These are phyloP conservation scores for Mamestra brassicae DNA, from an alignment of 2,888 invertebrate genomes.

Conservation along the genomic window DNA sequence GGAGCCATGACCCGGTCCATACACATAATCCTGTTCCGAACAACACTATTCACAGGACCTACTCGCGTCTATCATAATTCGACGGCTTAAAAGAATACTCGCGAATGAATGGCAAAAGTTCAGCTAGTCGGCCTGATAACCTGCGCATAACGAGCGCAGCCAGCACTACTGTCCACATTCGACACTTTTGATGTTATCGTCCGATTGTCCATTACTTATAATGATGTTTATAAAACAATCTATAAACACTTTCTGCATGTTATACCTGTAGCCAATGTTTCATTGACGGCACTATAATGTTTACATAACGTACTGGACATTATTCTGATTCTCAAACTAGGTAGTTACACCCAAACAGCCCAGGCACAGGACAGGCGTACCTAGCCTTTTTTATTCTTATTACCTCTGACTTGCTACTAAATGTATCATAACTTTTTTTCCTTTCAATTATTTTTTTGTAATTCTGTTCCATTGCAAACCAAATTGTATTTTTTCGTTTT, in stretches of 20 bases:
- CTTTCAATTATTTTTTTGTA: conserved; percentile 10
- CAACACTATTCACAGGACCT: conserved; percentile 68
- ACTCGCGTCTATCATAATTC: conserved; percentile 51
- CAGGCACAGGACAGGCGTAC: too few relatives aligned
- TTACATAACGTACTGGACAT: conserved; percentile 48
- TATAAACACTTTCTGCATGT: conserved; percentile 76
- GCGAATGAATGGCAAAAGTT: conserved; percentile 50
- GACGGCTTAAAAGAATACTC: conserved; percentile 32
- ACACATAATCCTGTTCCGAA: conserved; percentile 70
- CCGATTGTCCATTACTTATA: conserved; percentile 77
- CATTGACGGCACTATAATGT: conserved; percentile 52
- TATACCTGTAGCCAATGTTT: conserved; percentile 67
- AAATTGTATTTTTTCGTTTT: conserved; percentile 11
- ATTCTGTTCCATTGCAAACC: conserved; percentile 30
- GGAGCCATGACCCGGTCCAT: conserved; percentile 79
- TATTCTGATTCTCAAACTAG: conserved; percentile 31
- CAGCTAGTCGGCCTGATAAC: conserved; percentile 28
- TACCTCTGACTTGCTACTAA: conserved; percentile 55
- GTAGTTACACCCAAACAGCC: neutral
- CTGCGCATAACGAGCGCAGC: conserved; percentile 65
- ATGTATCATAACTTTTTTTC: conserved; percentile 46
- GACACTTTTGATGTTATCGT: conserved; percentile 79
- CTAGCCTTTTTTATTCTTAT: conserved; percentile 18
- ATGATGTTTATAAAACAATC: conserved; percentile 84
- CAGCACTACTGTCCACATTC: conserved; percentile 70